Evolutionary conservation across 23 tunicate species (phyloP), one percentile per base, ranked within the genome.

Genomic region (Halocynthia aurantium): DNA sequence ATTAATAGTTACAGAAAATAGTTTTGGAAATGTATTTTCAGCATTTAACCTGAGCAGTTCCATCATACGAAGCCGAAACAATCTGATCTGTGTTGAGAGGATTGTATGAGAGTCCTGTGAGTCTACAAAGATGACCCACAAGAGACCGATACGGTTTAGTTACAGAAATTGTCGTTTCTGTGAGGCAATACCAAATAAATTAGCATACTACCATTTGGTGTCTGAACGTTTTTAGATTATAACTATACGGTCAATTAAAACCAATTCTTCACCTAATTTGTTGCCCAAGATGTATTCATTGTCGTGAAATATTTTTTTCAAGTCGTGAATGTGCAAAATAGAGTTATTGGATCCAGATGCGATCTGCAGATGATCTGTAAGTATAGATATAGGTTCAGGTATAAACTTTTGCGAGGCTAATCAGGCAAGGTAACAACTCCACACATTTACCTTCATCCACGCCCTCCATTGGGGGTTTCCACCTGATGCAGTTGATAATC

Each of bases 41-140:
- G 0, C 0, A 31, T 68, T 71, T 9, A 18, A 89, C 96, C 88
- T 92, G 82, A 6, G 83, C 85, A 7, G 98, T 86, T 13, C 98
- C 92, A 62, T 92, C 98, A 62, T 92, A 92, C 5, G 85, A 82
- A 61, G 88, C 77, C 21, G 98, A 92, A 12, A 63, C 98, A 10
- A 92, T 78, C 40, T 80, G 87, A 18, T 21, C 10, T 7, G 74
- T 50, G 40, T 86, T 54, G 17, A 68, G 68, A 11, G 69, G 54
- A 62, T 82, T 92, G 87, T 90, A 92, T 19, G 98, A 86, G 6
- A 92, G 51, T 6, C 82, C 84, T 5, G 98, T 92, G 70, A 92
- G 69, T 50, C 92, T 69, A 1, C 73, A 75, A 10, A 61, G 8
- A 73, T 92, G 98, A 55, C 92, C 98, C 15, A 75, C 31, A 5